Evolutionary conservation across 2,888 invertebrate species (phyloP), one percentile per base, ranked within the genome.

Genomic region (Cataglyphis livida): DNA sequence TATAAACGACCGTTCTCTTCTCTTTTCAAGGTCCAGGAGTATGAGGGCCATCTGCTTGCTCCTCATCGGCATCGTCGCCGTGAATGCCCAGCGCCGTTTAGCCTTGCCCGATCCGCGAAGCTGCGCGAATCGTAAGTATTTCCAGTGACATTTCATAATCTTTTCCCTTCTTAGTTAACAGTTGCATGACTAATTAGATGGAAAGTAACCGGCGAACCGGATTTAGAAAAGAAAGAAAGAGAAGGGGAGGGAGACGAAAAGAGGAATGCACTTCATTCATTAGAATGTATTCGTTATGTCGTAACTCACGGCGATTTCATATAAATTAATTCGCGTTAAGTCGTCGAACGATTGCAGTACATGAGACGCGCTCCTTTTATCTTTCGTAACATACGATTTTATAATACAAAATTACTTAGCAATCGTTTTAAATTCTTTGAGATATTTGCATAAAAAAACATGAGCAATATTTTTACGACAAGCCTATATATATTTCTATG

Each of bases 41-140:
- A 93, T 93, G 93, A 93, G 89, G 91, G 91, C 91, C 83, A 87
- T 92, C 68, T 90, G 48, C 25, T 96, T 97, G 92, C 95, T 97
- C 84, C 96, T 97, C 90, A 94, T 97, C 90, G 97, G 96, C 93
- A 96, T 96, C 87, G 95, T 96, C 66, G 95, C 96, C 91, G 96
- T 96, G 73, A 95, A 97, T 93, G 98, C 98, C 83, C 98, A 98
- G 95, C 96, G 98, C 91, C 96, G 98, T 88, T 96, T 98, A 86
- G 98, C 98, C 41, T 95, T 98, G 89, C 98, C 98, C 76, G 98
- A 98, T 95, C 98, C 98, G 59, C 96, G 97, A 94, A 98, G 98
- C 95, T 98, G 98, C 95, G 96, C 97, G 84, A 98, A 98, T 95
- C 96, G 98, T 98, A 96, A 96, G 98, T 97, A 62, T 38, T 21